Base-by-base conservation (phyloP, 1,140 invertebrate genomes). In the Marisa cornuarietis region DNA sequence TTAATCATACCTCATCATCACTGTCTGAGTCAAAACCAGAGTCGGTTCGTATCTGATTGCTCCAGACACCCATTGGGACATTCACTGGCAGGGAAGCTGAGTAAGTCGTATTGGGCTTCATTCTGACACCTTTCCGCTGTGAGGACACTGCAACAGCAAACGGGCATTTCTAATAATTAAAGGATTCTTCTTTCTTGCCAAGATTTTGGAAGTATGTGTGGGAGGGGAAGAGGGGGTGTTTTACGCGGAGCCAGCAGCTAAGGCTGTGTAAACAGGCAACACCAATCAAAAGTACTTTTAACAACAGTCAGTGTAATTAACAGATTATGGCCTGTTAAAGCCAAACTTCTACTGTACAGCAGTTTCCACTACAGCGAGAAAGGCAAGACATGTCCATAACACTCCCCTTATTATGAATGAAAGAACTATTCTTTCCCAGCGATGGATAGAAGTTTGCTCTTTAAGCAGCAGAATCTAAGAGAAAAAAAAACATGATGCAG, bases 51-150 rank as follows among this genome's bases (percentile, higher is more conserved):
- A 52, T 54, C 14, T 71, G 71, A 22, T 78, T 79, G 83, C 84
- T 83, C 61, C 63, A 63, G 3, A 49, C 49, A 4, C 75, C 65
- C 42, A 80, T 81, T 8, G 84, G 84, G 6, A 87, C 84, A 42
- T 80, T 82, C 24, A 87, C 84, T 24, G 86, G 86, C n/a, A 87
- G 82, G 26, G 86, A 87, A 3, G 82, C 73, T 26, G 86, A 87
- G 78, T 87, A 87, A 7, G 69, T 72, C 49, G 82, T 63, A 16
- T 81, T 62, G 22, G 78, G 68, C 22, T 82, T 83, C 18, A 80
- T 78, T 68, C 79, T 58, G 8, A 24, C 26, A 5, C 65, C 52
- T 31, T 42, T 26, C 26, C 61, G 74, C 24, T 20, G 72, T 20
- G n/a, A 16, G 22, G 52, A 62, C 74, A 76, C 71, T 72, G 71